Evolutionary conservation across 2,888 invertebrate genomes (phyloP).

Genomic region (Leptinotarsa peninsularis): DNA sequence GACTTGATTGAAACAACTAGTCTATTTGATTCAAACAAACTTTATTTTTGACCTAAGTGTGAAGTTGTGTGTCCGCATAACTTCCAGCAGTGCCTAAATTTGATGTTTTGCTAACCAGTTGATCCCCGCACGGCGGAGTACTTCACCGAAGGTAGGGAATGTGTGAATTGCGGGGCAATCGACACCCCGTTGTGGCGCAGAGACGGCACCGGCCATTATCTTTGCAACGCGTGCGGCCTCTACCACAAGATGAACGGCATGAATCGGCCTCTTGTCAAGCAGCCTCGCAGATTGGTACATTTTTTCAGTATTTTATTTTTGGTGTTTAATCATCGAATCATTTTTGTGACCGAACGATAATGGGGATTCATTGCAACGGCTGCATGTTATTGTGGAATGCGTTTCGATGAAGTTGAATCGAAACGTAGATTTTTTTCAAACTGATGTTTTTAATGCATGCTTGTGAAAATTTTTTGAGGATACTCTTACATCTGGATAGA

Average conservation of each 20-base stretch:
- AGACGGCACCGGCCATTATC: slow-evolving; percentile 98
- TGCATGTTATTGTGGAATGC: neutral
- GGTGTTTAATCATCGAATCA: slow-evolving; percentile 21
- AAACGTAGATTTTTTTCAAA: neutral
- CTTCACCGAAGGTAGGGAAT: slow-evolving; percentile 89
- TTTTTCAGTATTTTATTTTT: slow-evolving; percentile 31
- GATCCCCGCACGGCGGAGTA: slow-evolving; percentile 64
- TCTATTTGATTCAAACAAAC: neutral
- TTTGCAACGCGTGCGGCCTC: slow-evolving; percentile 99
- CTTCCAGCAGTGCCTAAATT: neutral
- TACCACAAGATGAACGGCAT: slow-evolving; percentile 97
- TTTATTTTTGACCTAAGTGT: neutral
- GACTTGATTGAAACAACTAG: neutral
- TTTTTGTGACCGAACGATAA: slow-evolving; percentile 52
- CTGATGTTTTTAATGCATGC: neutral
- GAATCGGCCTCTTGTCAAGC: slow-evolving; percentile 92
- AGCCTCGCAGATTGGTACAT: slow-evolving; percentile 88
- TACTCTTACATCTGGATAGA: no score
- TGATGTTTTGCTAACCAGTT: slow-evolving; percentile 52
- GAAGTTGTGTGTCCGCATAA: neutral
- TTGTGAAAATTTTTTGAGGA: neutral
- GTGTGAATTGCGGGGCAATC: slow-evolving; percentile 97
- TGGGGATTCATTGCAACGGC: slow-evolving; percentile 18
- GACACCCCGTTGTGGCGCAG: slow-evolving; percentile 97
- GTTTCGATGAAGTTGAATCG: neutral